Percentiles rank a stretch among this genome's conserved stretches.
phyloP scores from a whole-genome alignment of 1,140 invertebrate genomes.

The Drosophila guanche region DNA sequence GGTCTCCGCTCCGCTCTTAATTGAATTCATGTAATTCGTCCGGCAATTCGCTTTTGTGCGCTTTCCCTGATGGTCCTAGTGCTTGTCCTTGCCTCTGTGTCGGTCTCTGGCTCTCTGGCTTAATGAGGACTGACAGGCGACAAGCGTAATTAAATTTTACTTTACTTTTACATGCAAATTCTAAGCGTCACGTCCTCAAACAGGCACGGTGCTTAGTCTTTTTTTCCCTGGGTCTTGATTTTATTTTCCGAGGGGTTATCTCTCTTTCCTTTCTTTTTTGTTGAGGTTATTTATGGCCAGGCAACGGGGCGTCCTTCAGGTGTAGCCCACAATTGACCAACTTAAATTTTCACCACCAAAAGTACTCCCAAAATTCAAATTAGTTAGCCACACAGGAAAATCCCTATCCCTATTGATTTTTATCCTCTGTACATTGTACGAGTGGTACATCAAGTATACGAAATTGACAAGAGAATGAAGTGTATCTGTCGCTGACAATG shows the following conservation, averaged over 20 bases:
- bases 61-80: constrained; percentile 4
- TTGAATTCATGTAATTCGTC: constrained; percentile 79
- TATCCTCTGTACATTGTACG: constrained; percentile 27
- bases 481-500: constrained; percentile 67
- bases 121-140: constrained; percentile 82
- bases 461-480: constrained; percentile 27
- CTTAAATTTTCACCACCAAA: constrained; percentile 35
- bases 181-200: constrained; percentile 25
- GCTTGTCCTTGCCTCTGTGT: constrained; percentile 20
- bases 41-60: constrained; percentile 42
- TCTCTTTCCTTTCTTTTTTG: background rate
- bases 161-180: constrained; percentile 82
- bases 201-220: constrained; percentile 31
- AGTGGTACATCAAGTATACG: constrained; percentile 51
- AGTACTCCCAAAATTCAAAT: constrained; percentile 35
- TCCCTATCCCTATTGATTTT: constrained; percentile 56
- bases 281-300: constrained; percentile 64
- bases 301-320: constrained; percentile 53
- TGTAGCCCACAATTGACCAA: constrained; percentile 39
- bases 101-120: constrained; percentile 22
- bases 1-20: constrained; percentile 51
- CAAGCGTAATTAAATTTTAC: constrained; percentile 83
- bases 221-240: constrained; percentile 59
- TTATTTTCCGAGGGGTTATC: constrained; percentile 54
- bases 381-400: constrained; percentile 31